These are phyloP conservation scores for Pyrgus malvae DNA, from an alignment of 2,888 invertebrate species.

Conservation along the genomic window DNA sequence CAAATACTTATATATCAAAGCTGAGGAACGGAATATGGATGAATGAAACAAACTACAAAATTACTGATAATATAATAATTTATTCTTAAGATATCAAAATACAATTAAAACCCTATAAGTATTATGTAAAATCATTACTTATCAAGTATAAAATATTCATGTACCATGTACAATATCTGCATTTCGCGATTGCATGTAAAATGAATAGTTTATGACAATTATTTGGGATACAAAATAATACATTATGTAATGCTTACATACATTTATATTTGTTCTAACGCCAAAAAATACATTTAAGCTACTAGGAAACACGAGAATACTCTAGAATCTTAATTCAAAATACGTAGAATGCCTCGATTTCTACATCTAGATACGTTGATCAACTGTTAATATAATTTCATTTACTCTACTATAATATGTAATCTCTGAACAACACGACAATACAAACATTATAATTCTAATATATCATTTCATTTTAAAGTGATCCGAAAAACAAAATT, in stretches of 20 bases:
- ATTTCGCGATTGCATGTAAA: conserved; percentile 20
- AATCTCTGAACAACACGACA: conserved; percentile 6
- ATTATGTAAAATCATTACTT: conserved; percentile 39
- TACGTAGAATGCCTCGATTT: conserved; percentile 11
- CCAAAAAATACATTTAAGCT: conserved; percentile 7
- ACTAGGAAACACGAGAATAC: conserved; percentile 6
- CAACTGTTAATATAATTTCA: conserved; percentile 6
- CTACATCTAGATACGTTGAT: conserved; percentile 13
- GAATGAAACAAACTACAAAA: conserved; percentile 35
- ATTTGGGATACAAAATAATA: not conserved
- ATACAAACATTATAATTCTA: not conserved
- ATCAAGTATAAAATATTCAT: conserved; percentile 29
- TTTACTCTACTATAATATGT: not conserved
- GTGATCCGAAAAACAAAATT: not conserved
- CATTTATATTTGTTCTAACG: conserved; percentile 6
- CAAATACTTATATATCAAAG: not conserved
- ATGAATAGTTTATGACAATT: conserved; percentile 5
- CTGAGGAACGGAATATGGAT: conserved; percentile 1
- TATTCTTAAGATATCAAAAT: conserved; percentile 50
- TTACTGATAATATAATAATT: conserved; percentile 39
- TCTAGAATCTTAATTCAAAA: conserved; percentile 16
- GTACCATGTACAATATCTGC: conserved; percentile 5
- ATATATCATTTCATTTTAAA: not conserved
- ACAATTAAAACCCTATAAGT: conserved; percentile 42
- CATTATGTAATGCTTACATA: conserved; percentile 10